phyloP scores from a whole-genome alignment of 2,888 invertebrate species.

The Drosophila neotestacea region DNA sequence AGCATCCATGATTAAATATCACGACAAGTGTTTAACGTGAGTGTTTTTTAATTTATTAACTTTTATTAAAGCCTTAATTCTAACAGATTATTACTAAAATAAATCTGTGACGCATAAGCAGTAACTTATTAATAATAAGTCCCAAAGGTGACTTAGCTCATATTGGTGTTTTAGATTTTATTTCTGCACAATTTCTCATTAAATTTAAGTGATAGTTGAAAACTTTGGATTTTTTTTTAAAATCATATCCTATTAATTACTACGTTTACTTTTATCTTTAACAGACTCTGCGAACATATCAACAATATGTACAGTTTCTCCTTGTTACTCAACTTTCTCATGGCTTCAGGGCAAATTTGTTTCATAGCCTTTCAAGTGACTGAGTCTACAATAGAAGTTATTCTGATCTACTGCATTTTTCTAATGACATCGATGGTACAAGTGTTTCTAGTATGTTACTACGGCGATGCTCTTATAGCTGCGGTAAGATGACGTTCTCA shows the following conservation, averaged over 20 bases:
- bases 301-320: conserved; percentile 73
- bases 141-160: no score
- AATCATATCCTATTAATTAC: background rate
- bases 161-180: no score
- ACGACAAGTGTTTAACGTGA: conserved; percentile 78
- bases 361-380: conserved; percentile 83
- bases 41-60: conserved; percentile 25
- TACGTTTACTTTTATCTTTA: background rate
- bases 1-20: conserved; percentile 58
- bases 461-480: conserved; percentile 78
- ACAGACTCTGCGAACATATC: conserved; percentile 73
- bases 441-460: conserved; percentile 81
- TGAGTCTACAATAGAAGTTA: conserved; percentile 71
- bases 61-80: background rate
- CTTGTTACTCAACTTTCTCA: conserved; percentile 81
- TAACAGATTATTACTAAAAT: no score
- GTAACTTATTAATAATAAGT: no score
- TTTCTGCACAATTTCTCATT: no score
- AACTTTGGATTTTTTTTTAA: no score
- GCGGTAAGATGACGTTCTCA: conserved; percentile 54
- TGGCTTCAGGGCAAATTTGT: conserved; percentile 82
- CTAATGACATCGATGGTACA: conserved; percentile 78
- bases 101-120: no score
- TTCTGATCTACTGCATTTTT: conserved; percentile 78
- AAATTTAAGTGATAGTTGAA: no score